Conservation (phyloP, 2,797 vertebrate genomes). For the Gymnocypris eckloni region DNA sequence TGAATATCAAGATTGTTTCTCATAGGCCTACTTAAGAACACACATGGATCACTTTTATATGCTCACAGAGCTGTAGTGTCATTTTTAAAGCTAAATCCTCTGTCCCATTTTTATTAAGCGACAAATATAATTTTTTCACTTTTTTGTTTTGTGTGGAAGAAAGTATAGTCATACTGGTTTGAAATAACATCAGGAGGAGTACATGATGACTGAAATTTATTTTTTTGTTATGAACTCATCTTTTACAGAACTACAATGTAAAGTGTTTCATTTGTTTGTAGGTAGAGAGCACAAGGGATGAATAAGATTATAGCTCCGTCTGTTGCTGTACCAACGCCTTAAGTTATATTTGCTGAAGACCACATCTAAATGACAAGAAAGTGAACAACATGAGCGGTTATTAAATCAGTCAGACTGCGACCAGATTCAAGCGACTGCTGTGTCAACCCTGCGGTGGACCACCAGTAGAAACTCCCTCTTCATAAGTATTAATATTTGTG, state of each 20-base stretch:
- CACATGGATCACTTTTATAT: background rate
- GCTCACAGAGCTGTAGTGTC: background rate
- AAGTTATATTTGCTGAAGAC: background rate
- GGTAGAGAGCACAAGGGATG: background rate
- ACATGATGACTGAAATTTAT: background rate
- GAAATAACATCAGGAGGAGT: background rate
- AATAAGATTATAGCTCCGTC: background rate
- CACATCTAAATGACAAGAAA: conserved; percentile 16
- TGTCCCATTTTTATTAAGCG: background rate
- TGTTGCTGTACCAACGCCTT: background rate
- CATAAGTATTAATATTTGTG: conserved; percentile 71
- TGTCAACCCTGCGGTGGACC: conserved; percentile 61
- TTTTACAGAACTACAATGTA: background rate
- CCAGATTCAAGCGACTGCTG: conserved; percentile 13
- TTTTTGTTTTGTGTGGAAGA: background rate
- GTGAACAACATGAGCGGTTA: background rate
- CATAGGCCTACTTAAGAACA: background rate
- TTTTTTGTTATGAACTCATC: background rate
- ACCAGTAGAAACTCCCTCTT: conserved; percentile 71
- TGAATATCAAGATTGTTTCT: background rate
- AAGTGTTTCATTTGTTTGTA: conserved; percentile 8
- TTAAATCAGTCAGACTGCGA: conserved; percentile 28
- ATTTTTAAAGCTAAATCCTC: background rate
- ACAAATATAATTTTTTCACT: background rate
- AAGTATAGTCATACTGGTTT: background rate